These are phyloP conservation scores for Hemiscyllium ocellatum DNA, from an alignment of 2,113 vertebrate genomes.

Conservation along the genomic window DNA sequence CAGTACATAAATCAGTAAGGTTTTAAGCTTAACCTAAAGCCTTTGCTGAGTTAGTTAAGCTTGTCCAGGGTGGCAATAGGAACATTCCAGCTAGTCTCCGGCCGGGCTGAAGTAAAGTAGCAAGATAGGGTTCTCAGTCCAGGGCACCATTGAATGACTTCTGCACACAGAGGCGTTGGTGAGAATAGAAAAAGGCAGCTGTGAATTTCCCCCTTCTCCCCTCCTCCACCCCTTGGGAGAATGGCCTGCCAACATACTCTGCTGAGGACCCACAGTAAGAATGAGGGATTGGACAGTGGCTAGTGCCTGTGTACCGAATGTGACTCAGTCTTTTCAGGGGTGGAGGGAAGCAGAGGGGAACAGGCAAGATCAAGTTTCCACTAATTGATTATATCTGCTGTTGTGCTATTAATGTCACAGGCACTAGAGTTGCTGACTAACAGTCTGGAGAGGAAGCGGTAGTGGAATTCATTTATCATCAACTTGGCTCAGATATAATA, in stretches of 20 bases:
- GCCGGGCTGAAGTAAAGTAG: too few species aligned
- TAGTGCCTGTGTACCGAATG: background rate
- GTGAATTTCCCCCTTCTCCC: background rate
- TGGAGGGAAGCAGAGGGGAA: background rate
- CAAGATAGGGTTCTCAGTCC: background rate
- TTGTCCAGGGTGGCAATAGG: background rate
- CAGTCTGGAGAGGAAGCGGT: constrained; percentile 26
- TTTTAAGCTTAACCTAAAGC: background rate
- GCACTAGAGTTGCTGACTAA: constrained; percentile 16
- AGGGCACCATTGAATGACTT: background rate
- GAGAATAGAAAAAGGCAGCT: background rate
- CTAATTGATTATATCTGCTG: background rate
- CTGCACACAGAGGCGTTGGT: background rate
- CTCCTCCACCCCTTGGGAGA: background rate
- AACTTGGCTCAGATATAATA: constrained; percentile 4
- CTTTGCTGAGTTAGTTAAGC: background rate
- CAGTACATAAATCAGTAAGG: background rate
- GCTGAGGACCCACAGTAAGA: background rate
- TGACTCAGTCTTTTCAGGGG: background rate
- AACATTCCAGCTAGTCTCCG: background rate
- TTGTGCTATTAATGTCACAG: background rate
- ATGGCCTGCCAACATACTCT: background rate
- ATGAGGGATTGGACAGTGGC: background rate
- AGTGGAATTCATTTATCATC: constrained; percentile 14
- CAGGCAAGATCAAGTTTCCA: background rate